These are phyloP conservation scores for Hypotaenidia okinawae DNA, from an alignment of 2,797 vertebrate species.

Conservation along the genomic window DNA sequence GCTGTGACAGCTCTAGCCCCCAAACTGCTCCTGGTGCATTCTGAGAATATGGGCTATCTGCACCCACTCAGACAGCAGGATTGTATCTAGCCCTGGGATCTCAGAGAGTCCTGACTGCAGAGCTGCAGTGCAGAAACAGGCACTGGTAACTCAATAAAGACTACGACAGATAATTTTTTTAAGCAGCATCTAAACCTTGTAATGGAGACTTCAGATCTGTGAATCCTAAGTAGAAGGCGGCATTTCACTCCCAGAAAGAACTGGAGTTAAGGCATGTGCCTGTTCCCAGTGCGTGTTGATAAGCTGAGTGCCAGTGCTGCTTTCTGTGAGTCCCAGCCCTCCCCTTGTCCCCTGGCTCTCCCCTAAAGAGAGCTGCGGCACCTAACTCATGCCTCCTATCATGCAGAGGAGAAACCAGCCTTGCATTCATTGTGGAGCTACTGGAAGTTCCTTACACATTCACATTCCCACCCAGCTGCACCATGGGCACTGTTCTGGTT, in stretches of 20 bases:
- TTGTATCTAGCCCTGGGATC: background rate
- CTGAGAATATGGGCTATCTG: background rate
- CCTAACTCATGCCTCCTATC: fast-evolving
- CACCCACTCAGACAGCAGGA: background rate
- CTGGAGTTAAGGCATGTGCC: background rate
- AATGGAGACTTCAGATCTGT: background rate
- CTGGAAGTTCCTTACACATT: background rate
- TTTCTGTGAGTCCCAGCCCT: background rate
- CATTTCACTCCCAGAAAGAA: background rate
- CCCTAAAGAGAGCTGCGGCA: background rate
- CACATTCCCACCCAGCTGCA: background rate
- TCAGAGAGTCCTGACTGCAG: background rate
- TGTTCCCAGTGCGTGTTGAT: background rate
- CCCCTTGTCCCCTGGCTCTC: background rate
- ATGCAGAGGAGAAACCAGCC: background rate
- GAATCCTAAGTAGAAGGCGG: background rate
- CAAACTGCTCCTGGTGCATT: background rate
- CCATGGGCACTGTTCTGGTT: background rate
- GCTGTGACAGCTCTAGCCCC: background rate
- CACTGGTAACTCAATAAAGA: background rate
- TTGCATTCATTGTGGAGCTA: background rate
- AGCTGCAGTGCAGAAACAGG: background rate
- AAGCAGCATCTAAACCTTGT: background rate
- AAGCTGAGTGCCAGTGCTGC: background rate
- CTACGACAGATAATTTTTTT: background rate